Evolutionary conservation across 2,113 vertebrate genomes (phyloP).

Genomic region (Diadophis punctatus): DNA sequence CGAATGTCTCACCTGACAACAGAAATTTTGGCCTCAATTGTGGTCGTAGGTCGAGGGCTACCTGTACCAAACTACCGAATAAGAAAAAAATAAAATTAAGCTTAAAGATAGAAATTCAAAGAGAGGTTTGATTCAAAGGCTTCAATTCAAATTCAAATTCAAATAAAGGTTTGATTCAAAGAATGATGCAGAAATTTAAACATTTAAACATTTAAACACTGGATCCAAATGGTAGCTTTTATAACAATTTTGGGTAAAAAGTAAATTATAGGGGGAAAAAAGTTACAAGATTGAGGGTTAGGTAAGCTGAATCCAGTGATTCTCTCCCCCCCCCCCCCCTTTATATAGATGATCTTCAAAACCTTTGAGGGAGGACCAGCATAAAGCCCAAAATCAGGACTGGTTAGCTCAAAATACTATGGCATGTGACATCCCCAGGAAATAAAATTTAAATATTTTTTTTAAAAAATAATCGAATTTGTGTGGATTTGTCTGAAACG

Average conservation of each 20-base stretch:
- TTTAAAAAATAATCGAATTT: not conserved
- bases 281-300: not conserved
- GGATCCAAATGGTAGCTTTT: not conserved
- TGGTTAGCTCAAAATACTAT: not conserved
- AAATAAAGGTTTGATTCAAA: not conserved
- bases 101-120: not conserved
- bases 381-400: not conserved
- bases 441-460: not conserved
- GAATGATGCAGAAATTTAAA: not conserved
- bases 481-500: not conserved
- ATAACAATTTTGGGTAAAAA: not conserved
- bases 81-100: not conserved
- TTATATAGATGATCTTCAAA: not conserved
- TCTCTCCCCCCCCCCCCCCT: accelerated
- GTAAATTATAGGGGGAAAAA: not conserved
- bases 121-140: not conserved
- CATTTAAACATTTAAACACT: not conserved
- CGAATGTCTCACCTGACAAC: too few species aligned
- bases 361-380: not conserved
- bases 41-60: too few species aligned
- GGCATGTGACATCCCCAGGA: not conserved
- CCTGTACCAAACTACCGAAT: not conserved
- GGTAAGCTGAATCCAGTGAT: not conserved
- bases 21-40: too few species aligned
- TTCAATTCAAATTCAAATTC: not conserved